Evolutionary conservation across 2,797 vertebrate species (phyloP).

Genomic region (Phrynocephalus vlangalii): DNA sequence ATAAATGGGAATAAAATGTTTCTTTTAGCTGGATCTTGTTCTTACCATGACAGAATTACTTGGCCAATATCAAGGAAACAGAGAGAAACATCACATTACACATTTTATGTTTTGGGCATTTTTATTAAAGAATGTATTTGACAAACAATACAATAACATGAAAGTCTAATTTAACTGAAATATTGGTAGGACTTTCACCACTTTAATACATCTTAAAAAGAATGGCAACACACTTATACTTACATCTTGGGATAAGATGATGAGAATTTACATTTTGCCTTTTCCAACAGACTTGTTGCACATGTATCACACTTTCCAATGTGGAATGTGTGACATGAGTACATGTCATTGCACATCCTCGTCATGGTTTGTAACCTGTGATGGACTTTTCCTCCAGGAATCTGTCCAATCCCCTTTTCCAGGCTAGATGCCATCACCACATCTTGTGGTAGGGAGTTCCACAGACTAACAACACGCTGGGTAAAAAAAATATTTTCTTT

Average conservation of each 20-base stretch:
- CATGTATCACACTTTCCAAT: too few relatives aligned
- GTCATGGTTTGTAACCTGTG: too few relatives aligned
- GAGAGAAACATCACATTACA: neutral
- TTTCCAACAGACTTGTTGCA: neutral
- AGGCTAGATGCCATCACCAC: too few relatives aligned
- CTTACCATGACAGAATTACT: neutral
- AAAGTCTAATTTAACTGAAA: neutral
- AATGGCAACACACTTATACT: neutral
- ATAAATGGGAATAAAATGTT: conserved; percentile 1
- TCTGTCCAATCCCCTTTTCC: too few relatives aligned
- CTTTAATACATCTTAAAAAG: neutral
- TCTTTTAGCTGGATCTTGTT: neutral
- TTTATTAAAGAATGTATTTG: conserved; percentile 26
- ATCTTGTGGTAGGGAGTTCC: too few relatives aligned
- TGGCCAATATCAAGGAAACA: neutral
- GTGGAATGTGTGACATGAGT: neutral
- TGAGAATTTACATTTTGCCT: neutral
- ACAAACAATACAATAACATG: neutral
- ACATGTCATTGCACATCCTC: too few relatives aligned
- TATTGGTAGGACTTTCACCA: neutral
- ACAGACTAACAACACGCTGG: too few relatives aligned
- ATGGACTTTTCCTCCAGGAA: too few relatives aligned
- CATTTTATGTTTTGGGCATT: neutral
- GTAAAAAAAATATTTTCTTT: too few relatives aligned
- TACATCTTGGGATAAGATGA: neutral